These are phyloP conservation scores for Drosophila pseudotakahashii DNA, from an alignment of 2,888 invertebrate species.

Conservation along the genomic window DNA sequence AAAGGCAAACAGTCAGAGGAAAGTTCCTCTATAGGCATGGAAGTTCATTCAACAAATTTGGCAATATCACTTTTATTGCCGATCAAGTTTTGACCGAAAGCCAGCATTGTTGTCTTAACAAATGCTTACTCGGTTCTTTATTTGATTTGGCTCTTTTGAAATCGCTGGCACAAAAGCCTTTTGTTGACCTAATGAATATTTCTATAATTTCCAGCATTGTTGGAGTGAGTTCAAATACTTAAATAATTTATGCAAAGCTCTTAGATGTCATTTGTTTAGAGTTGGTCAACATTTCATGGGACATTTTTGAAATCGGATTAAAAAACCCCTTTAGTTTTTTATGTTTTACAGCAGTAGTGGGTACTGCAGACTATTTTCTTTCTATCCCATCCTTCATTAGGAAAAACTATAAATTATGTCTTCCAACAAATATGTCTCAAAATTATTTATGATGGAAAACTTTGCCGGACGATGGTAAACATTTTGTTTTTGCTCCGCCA, in stretches of 20 bases:
- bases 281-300: conserved; percentile 21
- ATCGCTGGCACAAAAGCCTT: background rate
- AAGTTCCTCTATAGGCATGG: conserved; percentile 19
- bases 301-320: background rate
- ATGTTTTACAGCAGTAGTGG: too few species aligned
- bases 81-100: conserved; percentile 16
- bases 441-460: conserved; percentile 30
- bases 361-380: background rate
- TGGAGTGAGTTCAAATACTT: conserved; percentile 4
- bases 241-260: conserved; percentile 29
- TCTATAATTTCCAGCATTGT: conserved; percentile 17
- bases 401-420: background rate
- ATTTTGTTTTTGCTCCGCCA: conserved; percentile 17
- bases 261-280: conserved; percentile 20
- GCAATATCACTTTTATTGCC: conserved; percentile 14
- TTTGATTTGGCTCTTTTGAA: conserved; percentile 9
- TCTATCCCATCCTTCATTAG: background rate
- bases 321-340: background rate
- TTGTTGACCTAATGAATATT: conserved; percentile 29
- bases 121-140: conserved; percentile 5
- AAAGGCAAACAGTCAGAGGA: conserved; percentile 10
- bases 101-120: conserved; percentile 6
- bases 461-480: conserved; percentile 14
- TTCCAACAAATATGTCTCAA: conserved; percentile 12
- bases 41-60: conserved; percentile 27